Percentiles rank a stretch among this genome's conserved stretches.
Evolutionary conservation across 2,113 vertebrate genomes (phyloP).

Genomic region (Nerophis lumbriciformis): DNA sequence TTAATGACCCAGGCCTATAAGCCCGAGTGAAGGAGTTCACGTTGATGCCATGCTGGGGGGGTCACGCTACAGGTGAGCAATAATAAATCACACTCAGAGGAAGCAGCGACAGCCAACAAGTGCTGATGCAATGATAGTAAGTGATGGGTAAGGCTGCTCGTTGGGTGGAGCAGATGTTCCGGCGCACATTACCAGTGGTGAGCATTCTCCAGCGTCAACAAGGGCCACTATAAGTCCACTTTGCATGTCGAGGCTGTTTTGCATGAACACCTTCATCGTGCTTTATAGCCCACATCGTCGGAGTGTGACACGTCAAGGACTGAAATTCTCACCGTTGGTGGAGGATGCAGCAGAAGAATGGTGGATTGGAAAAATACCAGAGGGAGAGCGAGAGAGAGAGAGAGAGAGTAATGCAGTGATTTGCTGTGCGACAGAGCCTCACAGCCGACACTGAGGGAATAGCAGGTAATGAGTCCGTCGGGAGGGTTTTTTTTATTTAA

Average conservation of each 20-base stretch:
- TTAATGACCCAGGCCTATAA: neutral
- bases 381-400: conserved; percentile 26
- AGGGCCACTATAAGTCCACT: conserved; percentile 2
- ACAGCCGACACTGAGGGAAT: conserved; percentile 71
- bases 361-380: conserved; percentile 36
- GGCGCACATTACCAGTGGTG: neutral
- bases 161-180: neutral
- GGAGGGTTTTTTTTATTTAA: neutral
- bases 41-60: neutral
- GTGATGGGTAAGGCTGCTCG: neutral
- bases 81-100: neutral
- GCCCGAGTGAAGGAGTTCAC: conserved; percentile 3
- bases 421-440: conserved; percentile 75
- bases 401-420: conserved; percentile 36
- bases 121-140: neutral
- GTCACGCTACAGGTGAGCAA: neutral
- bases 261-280: conserved; percentile 10
- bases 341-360: conserved; percentile 40
- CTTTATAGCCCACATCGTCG: conserved; percentile 27
- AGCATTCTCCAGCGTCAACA: conserved; percentile 4
- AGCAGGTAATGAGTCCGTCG: conserved; percentile 48
- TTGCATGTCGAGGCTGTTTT: conserved; percentile 13
- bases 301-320: conserved; percentile 45
- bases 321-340: conserved; percentile 32
- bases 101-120: neutral